These are phyloP conservation scores for Eupeodes luniger DNA, from an alignment of 2,888 invertebrate species.

Conservation along the genomic window DNA sequence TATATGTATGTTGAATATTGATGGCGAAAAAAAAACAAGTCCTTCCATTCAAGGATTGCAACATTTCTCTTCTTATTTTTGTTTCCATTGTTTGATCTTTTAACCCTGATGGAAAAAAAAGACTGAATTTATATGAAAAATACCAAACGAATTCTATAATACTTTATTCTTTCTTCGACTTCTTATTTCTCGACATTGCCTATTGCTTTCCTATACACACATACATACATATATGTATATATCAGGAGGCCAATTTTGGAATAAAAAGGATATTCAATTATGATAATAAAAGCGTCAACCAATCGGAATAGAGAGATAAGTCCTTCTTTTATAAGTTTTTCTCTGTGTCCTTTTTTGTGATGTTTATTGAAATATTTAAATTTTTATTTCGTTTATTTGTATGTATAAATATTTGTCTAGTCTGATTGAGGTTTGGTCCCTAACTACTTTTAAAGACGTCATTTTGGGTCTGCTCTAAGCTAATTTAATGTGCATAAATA, in stretches of 20 bases:
- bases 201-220: neutral
- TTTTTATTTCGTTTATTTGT: neutral
- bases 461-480: no score
- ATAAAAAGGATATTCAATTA: slow-evolving; percentile 59
- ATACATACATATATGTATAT: no score
- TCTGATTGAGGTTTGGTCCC: neutral
- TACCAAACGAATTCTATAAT: neutral
- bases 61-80: slow-evolving; percentile 6
- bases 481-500: no score
- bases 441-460: no score
- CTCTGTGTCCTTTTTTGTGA: neutral
- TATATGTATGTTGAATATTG: no score
- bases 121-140: slow-evolving; percentile 20
- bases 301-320: slow-evolving; percentile 68
- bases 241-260: slow-evolving; percentile 33
- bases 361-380: slow-evolving; percentile 1
- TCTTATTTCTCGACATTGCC: no score
- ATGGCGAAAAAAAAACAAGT: neutral
- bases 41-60: slow-evolving; percentile 32
- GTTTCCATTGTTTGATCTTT: slow-evolving; percentile 41
- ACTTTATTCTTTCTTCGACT: neutral
- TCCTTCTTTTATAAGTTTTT: slow-evolving; percentile 8
- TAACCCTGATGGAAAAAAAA: slow-evolving; percentile 36
- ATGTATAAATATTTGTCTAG: neutral
- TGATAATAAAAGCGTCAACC: slow-evolving; percentile 63